Evolutionary conservation across 2,888 invertebrate species (phyloP).

Genomic region (Hypomecis atomaria): DNA sequence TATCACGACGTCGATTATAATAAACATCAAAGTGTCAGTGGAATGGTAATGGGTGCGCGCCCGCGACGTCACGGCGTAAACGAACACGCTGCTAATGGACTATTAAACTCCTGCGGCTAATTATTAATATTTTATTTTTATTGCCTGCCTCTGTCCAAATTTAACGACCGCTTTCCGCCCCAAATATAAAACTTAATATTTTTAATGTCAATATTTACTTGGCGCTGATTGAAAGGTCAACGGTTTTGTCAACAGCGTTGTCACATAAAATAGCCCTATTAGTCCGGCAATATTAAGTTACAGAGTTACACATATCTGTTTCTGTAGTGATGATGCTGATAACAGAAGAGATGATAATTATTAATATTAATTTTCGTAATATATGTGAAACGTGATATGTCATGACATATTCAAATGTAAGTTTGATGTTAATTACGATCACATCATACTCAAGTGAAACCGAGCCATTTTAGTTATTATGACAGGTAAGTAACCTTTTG

Average conservation of each 20-base stretch:
- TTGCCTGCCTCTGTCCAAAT: conserved; percentile 64
- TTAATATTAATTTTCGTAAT: conserved; percentile 53
- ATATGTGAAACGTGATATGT: conserved; percentile 57
- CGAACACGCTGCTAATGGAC: conserved; percentile 70
- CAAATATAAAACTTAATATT: conserved; percentile 64
- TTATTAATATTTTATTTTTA: conserved; percentile 82
- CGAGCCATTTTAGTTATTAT: neutral
- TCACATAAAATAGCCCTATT: conserved; percentile 58
- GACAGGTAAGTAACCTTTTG: too few relatives aligned
- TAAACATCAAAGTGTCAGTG: conserved; percentile 53
- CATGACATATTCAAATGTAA: conserved; percentile 47
- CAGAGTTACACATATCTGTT: conserved; percentile 58
- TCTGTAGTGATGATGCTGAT: conserved; percentile 48
- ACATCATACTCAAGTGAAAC: conserved; percentile 43
- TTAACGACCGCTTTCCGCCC: conserved; percentile 77
- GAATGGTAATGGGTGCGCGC: conserved; percentile 53
- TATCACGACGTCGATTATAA: conserved; percentile 46
- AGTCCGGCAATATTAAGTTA: conserved; percentile 59
- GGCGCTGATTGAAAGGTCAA: conserved; percentile 74
- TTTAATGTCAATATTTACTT: conserved; percentile 70
- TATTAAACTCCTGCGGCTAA: conserved; percentile 71
- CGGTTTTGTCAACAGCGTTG: conserved; percentile 56
- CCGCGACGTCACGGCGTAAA: conserved; percentile 55
- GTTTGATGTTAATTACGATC: conserved; percentile 47
- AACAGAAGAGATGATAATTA: conserved; percentile 44